Conservation (phyloP, 2,888 invertebrate genomes). For the Heliconius ethilla region DNA sequence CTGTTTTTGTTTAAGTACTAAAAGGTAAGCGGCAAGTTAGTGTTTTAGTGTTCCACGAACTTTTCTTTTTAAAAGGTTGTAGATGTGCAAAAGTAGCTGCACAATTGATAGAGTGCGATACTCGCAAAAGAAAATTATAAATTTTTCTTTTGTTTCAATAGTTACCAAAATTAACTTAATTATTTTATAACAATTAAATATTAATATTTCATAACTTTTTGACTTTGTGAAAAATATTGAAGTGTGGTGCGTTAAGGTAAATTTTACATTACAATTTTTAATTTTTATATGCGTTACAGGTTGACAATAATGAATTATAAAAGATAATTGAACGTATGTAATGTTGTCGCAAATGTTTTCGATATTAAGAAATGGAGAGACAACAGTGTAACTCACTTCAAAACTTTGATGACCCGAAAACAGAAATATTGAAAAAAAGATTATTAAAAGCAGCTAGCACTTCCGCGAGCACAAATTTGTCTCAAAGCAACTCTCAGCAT, state of each 20-base stretch:
- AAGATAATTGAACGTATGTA: conserved; percentile 70
- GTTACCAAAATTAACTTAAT: conserved; percentile 30
- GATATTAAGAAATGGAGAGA: conserved; percentile 76
- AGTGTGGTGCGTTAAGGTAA: conserved; percentile 45
- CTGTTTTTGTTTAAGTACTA: conserved; percentile 52
- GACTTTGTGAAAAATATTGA: conserved; percentile 39
- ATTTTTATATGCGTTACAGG: conserved; percentile 76
- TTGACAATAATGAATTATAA: conserved; percentile 67
- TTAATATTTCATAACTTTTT: conserved; percentile 39
- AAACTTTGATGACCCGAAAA: conserved; percentile 79
- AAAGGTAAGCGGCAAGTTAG: conserved; percentile 64
- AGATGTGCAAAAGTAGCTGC: conserved; percentile 78
- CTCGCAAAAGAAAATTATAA: conserved; percentile 68
- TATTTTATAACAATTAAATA: conserved; percentile 33
- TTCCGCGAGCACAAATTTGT: conserved; percentile 59
- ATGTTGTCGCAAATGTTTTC: conserved; percentile 67
- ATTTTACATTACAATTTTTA: conserved; percentile 70
- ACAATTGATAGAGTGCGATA: conserved; percentile 76
- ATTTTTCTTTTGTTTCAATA: conserved; percentile 48
- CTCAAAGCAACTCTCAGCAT: conserved; percentile 67
- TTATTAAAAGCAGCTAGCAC: conserved; percentile 71
- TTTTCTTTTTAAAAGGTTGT: conserved; percentile 78
- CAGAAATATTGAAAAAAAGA: conserved; percentile 80
- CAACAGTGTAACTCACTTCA: conserved; percentile 78
- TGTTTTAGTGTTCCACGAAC: conserved; percentile 69